Base-by-base conservation (phyloP, 2,113 vertebrate species). In the Thinocorus orbignyianus region DNA sequence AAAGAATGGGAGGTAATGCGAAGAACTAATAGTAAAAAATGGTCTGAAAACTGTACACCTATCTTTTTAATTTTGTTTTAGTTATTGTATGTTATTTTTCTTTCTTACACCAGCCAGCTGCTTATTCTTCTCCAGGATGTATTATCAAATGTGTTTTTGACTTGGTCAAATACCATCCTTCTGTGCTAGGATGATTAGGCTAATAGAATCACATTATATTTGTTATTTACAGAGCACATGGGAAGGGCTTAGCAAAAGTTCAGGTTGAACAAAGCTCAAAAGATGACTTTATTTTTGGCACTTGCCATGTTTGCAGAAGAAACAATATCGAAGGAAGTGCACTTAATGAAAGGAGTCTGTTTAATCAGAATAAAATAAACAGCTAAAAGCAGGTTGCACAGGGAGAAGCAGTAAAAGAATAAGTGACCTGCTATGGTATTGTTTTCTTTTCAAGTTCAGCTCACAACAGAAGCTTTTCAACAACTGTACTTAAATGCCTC, bases 361-460 rank as follows among this genome's bases (percentile, higher is more conserved):
- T 97, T 88, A 96, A 95, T 91, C 93, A 96, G 93, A 91, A 96
- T 82, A 97, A 96, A 96, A 92, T 93, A 98, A 97, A 97, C 93
- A 96, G 70, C 90, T 93, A 79, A 94, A 96, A 96, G 73, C 78
- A 95, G 78, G 62, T 25, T 65, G 85, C 61, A 65, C 42, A 48
- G 82, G 66, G 80, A 96, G 86, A 94, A 95, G 91, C 73, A 97
- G 85, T 91, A 92, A 92, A 81, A 84, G 86, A 96, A 91, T 81
- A 94, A 90, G 52, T 65, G 84, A 92, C 70, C 95, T 0, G 55
- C 74, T 91, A 85, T 95, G 55, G 55, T 74, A 77, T 86, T 91
- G 87, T 95, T 96, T 96, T 95, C 76, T 92, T 96, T 98, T 95
- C 89, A 90, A 90, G 86, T 46, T 78, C 82, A 95, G 79, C 78